A percentile compares a stretch with the other conserved stretches of the same genome.
These are phyloP conservation scores for Chrysotoxum bicinctum DNA, from an alignment of 2,888 invertebrate genomes.

Conservation along the genomic window DNA sequence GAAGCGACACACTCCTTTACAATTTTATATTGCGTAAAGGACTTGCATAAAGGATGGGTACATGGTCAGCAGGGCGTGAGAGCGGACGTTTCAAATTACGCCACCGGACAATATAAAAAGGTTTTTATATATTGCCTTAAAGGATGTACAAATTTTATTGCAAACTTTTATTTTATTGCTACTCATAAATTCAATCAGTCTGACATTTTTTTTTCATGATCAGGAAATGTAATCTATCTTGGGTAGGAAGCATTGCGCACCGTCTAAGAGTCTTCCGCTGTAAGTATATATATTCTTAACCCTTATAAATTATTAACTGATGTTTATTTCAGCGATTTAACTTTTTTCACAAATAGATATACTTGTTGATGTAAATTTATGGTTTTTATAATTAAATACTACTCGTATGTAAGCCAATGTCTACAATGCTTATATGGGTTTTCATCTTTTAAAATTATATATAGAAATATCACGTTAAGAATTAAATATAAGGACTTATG, in stretches of 20 bases:
- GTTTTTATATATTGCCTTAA: constrained; percentile 33
- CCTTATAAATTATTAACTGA: constrained; percentile 9
- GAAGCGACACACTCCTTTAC: constrained; percentile 43
- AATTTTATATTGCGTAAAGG: constrained; percentile 25
- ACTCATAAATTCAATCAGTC: constrained; percentile 64
- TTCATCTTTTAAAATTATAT: background rate
- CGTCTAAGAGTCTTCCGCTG: background rate
- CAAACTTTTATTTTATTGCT: constrained; percentile 71
- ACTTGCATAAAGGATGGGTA: constrained; percentile 4
- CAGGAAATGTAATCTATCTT: constrained; percentile 37
- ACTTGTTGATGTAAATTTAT: background rate
- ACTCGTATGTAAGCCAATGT: background rate
- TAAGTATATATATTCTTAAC: background rate
- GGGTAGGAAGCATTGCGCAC: constrained; percentile 10
- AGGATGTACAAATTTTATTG: constrained; percentile 62
- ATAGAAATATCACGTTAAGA: background rate
- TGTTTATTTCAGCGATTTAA: background rate
- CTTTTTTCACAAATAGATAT: background rate
- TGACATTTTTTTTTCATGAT: constrained; percentile 51
- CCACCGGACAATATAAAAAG: constrained; percentile 54
- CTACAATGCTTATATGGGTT: background rate
- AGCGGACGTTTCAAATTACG: constrained; percentile 58
- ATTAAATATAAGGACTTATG: too few relatives aligned
- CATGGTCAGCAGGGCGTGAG: constrained; percentile 19
- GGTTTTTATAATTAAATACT: background rate